Evolutionary conservation across 2,113 vertebrate genomes (phyloP), one percentile per base, ranked within the genome.

Genomic region (Aphyosemion australe): DNA sequence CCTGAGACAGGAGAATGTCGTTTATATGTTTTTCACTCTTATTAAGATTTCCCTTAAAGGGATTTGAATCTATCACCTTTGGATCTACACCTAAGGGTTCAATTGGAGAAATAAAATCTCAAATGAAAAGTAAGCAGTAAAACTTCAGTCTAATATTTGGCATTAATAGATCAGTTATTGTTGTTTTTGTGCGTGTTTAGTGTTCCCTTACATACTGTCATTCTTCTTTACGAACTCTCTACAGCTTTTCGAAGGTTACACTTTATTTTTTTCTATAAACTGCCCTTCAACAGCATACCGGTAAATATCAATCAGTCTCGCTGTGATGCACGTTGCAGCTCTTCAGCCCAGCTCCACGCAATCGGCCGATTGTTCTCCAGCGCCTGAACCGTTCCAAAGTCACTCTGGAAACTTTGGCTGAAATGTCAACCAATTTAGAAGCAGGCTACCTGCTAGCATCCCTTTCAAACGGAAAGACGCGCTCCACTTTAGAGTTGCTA

Each of bases 381-480:
- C 49, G 58, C 62, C 43, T 20, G 49, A 79, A 63, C 70, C n/a
- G 1, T 43, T 69, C 53, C 50, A 19, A 19, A 76, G 65, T 72
- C 68, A 57, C 65, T 69, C 46, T 50, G 50, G 65, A 64, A 59
- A 76, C 51, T 49, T 72, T 4, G 15, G 49, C 54, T 54, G 48
- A 86, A 89, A 89, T 86, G 78, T 85, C 87, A 86, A 68, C 59
- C 80, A 85, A 79, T 86, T 87, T 89, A 85, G 60, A 42, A 60
- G 49, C 67, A 51, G 54, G 34, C 51, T 59, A 79, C 74, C 76
- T 63, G 69, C 8, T 18, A 70, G 58, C 58, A 48, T 73, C 37
- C 31, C 43, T 1, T 15, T 21, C 65, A 52, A 51, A 54, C 19
- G 39, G 41, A 60, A 51, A 73, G 42, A 37, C 37, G 31, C 41